Percentiles rank a stretch among this genome's conserved stretches.
These are phyloP conservation scores for Rhinolophus sinicus DNA, from an alignment of 2,113 vertebrate species.

Conservation along the genomic window DNA sequence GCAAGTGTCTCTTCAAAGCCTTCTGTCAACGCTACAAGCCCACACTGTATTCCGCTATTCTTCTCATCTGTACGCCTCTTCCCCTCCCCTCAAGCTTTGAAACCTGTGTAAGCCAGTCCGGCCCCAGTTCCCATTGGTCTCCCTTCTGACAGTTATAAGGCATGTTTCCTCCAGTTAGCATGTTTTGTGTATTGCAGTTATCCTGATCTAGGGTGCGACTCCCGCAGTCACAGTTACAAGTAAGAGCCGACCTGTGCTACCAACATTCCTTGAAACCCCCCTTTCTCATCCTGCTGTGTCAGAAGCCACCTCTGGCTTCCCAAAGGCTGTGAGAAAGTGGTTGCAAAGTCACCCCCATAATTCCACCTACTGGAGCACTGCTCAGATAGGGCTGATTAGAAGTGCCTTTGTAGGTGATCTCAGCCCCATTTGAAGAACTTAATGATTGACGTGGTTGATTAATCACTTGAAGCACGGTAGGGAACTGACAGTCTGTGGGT, in stretches of 20 bases:
- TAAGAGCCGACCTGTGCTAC: not conserved
- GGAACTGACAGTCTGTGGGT: slow-evolving; percentile 77
- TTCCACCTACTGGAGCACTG: not conserved
- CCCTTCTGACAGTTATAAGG: not conserved
- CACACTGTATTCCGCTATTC: not conserved
- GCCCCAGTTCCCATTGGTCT: not conserved
- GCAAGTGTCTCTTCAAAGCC: not conserved
- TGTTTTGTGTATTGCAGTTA: not conserved
- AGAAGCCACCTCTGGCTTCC: not conserved
- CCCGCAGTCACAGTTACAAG: not conserved
- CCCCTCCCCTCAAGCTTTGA: not conserved
- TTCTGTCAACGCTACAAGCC: not conserved
- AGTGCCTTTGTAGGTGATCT: not conserved
- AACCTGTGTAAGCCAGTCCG: not conserved
- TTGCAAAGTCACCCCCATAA: not conserved
- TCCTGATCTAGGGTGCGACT: not conserved
- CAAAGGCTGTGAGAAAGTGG: not conserved
- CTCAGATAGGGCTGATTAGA: not conserved
- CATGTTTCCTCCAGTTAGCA: not conserved
- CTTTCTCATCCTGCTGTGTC: not conserved
- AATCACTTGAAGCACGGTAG: slow-evolving; percentile 79
- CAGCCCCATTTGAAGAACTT: not conserved
- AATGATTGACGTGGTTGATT: slow-evolving; percentile 52
- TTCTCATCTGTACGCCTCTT: not conserved
- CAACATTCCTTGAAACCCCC: not conserved